These are phyloP conservation scores for Dromiciops gliroides DNA, from an alignment of 2,113 vertebrate genomes.

Conservation along the genomic window DNA sequence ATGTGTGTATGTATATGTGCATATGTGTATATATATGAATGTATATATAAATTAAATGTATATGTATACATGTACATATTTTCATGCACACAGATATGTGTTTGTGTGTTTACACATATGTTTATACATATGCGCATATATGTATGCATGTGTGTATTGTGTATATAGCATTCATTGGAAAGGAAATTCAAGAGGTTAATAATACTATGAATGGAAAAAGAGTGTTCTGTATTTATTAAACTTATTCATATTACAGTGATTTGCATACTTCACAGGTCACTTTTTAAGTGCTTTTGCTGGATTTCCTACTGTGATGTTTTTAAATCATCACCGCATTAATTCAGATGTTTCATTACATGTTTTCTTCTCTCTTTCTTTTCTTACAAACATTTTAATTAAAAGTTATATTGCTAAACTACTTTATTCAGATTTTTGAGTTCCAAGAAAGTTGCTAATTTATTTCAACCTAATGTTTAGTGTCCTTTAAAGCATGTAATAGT, in stretches of 20 bases:
- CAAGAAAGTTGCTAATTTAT: background rate
- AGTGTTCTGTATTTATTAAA: background rate
- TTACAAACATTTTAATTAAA: background rate
- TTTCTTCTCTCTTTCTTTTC: background rate
- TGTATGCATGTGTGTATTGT: background rate
- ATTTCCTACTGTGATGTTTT: background rate
- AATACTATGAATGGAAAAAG: background rate
- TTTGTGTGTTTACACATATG: background rate
- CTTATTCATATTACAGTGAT: background rate
- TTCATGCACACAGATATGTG: background rate
- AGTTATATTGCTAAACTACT: background rate
- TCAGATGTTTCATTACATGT: background rate
- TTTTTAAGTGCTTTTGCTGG: background rate
- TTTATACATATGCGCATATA: no score
- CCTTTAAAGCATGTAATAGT: background rate
- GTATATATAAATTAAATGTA: no score
- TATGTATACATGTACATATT: no score
- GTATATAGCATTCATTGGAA: background rate
- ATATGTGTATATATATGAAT: background rate
- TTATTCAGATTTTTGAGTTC: background rate
- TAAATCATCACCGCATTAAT: background rate
- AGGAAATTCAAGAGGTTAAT: background rate
- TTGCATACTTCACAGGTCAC: background rate
- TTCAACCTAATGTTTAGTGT: background rate
- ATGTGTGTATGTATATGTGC: background rate